Base-by-base conservation (phyloP, 1,140 invertebrate genomes). In the Brachionus calyciflorus region DNA sequence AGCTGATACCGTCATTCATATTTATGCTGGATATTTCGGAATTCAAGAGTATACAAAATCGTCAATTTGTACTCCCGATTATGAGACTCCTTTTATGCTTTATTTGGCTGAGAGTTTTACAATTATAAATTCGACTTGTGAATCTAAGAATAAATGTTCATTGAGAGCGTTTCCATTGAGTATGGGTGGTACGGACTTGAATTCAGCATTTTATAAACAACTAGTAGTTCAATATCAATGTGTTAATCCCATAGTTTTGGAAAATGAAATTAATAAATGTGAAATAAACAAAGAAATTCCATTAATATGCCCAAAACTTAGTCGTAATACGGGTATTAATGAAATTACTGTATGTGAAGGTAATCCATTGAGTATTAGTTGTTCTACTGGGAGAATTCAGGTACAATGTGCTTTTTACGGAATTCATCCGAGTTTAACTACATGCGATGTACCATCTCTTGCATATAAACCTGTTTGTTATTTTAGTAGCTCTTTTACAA, bases 151-250 rank as follows among this genome's bases (percentile, higher is more conserved):
- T 19, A 73, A 37, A 21, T 73, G 69, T 40, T 7, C 40, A 0
- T 49, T 73, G 3, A 51, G 46, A 26, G 69, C 69, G 7, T 51
- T 26, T 73, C 12, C 69, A 2, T 17, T 40, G 10, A 53, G 9
- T 5, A 28, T 73, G 46, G 69, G 69, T 14, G 69, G 46, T 14
- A 5, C 21, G 12, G 69, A 73, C 19, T 21, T 55, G n/a, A 40
- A 41, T 51, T 41, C 69, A 49, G n/a, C 26, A 3, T 51, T 26
- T 30, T 6, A 33, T 12, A 73, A 73, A 26, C 69, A 73, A 51
- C 10, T 73, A 26, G 46, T 73, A 3, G 37, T 73, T 17, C 69
- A 73, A 28, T 73, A 73, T 46, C 69, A 73, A 51, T 73, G 69
- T 51, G 69, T 73, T 10, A 24, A 73, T 73, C 46, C 46, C 5